phyloP scores from a whole-genome alignment of 2,888 invertebrate genomes.

The Neoaliturus tenellus region DNA sequence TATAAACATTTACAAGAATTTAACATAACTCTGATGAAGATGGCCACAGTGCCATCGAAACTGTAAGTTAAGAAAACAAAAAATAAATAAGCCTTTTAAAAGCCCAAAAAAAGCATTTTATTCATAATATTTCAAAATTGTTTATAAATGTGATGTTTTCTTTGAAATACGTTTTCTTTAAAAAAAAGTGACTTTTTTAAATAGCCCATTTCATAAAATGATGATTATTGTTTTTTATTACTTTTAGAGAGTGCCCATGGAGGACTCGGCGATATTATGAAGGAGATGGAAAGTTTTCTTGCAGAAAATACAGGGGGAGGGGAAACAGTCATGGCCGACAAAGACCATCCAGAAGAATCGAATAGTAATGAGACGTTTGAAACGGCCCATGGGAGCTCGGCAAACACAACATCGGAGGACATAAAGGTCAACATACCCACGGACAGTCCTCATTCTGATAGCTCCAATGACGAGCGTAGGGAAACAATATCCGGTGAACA shows the following conservation, averaged over 20 bases:
- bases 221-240: neutral
- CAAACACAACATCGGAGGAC: neutral
- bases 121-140: too few species aligned
- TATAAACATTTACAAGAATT: too few species aligned
- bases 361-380: conserved; percentile 10
- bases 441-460: neutral
- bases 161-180: too few species aligned
- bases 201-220: too few species aligned
- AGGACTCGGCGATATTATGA: neutral
- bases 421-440: neutral
- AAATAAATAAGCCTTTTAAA: too few species aligned
- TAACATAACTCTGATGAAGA: too few species aligned
- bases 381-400: neutral
- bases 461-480: neutral
- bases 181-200: too few species aligned
- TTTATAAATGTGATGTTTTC: too few species aligned
- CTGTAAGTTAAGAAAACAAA: too few species aligned
- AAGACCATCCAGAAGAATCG: conserved; percentile 14
- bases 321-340: neutral
- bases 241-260: neutral
- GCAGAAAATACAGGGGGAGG: neutral
- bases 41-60: too few species aligned
- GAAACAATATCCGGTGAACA: neutral
- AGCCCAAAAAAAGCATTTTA: too few species aligned
- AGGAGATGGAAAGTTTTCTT: conserved; percentile 1